Conservation (phyloP, 2,797 vertebrate species). For the Anguilla marmorata region DNA sequence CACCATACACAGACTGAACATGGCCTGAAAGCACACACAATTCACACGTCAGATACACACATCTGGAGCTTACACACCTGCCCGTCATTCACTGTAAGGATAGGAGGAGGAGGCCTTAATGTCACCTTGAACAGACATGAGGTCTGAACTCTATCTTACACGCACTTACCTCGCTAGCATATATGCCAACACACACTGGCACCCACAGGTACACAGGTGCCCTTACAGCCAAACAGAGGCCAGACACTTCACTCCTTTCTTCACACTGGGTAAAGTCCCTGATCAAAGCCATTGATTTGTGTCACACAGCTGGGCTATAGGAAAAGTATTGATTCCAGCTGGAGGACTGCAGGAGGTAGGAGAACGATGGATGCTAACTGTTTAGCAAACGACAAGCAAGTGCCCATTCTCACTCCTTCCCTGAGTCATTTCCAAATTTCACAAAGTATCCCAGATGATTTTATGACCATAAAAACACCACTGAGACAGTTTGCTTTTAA, state of each 20-base stretch:
- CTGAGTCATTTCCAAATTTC: neutral
- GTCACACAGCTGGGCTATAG: slow-evolving; percentile 58
- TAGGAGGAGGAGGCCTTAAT: neutral
- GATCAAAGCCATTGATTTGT: slow-evolving; percentile 72
- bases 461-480: neutral
- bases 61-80: neutral
- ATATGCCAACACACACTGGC: slow-evolving; percentile 14
- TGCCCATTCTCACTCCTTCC: neutral
- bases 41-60: neutral
- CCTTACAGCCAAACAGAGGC: slow-evolving; percentile 54
- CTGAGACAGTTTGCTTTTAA: neutral
- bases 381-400: slow-evolving; percentile 21
- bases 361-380: slow-evolving; percentile 38
- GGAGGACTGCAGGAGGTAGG: slow-evolving; percentile 21
- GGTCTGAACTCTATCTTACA: neutral
- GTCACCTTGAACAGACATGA: neutral
- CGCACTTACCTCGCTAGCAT: neutral
- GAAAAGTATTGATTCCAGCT: slow-evolving; percentile 58
- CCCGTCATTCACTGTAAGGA: neutral
- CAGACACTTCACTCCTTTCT: slow-evolving; percentile 38
- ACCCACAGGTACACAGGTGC: slow-evolving; percentile 17
- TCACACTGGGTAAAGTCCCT: slow-evolving; percentile 51
- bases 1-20: slow-evolving; percentile 98
- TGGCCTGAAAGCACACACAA: slow-evolving; percentile 73
- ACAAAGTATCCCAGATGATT: neutral